These are phyloP conservation scores for Conus betulinus DNA, from an alignment of 1,140 invertebrate genomes.

Conservation along the genomic window DNA sequence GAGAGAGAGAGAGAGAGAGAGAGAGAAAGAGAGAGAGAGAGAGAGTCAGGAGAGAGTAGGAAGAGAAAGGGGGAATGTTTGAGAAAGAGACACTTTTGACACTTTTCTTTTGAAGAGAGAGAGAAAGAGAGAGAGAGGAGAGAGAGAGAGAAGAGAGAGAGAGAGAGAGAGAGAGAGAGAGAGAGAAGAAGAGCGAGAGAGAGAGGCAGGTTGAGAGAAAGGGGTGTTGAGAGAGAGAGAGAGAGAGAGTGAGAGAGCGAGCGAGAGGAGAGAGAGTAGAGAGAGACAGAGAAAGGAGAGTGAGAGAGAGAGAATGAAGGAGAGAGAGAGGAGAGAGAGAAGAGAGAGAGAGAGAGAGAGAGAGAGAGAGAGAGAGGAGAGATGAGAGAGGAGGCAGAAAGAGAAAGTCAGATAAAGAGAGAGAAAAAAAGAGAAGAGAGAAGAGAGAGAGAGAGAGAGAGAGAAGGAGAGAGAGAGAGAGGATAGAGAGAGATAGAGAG, in stretches of 20 bases:
- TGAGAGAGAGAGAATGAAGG: background rate
- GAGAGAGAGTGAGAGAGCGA: background rate
- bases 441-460: background rate
- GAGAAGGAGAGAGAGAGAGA: background rate
- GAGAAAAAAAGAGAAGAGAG: background rate
- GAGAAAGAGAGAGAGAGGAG: too few relatives aligned
- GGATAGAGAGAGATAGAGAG: background rate
- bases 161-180: too few relatives aligned
- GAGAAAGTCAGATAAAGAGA: background rate
- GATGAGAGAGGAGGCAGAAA: background rate
- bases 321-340: background rate
- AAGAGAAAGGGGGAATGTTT: too few relatives aligned
- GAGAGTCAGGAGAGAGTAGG: background rate
- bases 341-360: background rate
- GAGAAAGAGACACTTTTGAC: too few relatives aligned
- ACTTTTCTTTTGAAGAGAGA: too few relatives aligned
- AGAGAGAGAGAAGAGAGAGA: too few relatives aligned
- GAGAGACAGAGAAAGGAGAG: background rate
- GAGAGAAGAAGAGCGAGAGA: too few relatives aligned
- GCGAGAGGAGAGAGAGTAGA: background rate
- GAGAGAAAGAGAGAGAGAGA: background rate
- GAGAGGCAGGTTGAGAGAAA: too few relatives aligned
- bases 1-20: background rate
- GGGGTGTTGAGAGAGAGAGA: too few relatives aligned
- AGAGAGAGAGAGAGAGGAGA: background rate